Base-by-base conservation (phyloP, 2,888 invertebrate genomes). In the Lingula anatina region DNA sequence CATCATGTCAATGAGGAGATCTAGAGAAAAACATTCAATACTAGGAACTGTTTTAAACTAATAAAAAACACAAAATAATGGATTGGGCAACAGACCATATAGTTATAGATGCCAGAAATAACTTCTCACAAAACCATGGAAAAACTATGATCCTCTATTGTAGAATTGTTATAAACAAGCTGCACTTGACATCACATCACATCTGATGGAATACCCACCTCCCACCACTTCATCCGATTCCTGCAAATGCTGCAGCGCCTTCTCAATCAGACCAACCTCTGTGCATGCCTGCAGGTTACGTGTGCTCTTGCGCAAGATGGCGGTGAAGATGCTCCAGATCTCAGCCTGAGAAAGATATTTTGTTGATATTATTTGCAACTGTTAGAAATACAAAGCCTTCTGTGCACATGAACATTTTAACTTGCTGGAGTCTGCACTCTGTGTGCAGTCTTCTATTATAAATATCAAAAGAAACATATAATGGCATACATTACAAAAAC, bases 241-340 rank as follows among this genome's bases (percentile, higher is more conserved):
- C 58, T 90, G 86, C 70, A 99, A 83, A 75, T 93, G 83, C 75
- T 90, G 87, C 64, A 99, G 85, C 57, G 93, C 91, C 79, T 91
- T 90, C 78, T 93, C 91, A 76, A 97, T 95, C 69, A 99, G 87
- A 51, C 92, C 91, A 59, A 96, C 92, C 79, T 96, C 95, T 55
- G 95, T 94, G 82, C 97, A 97, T 47, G 96, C 96, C 80, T 97
- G 95, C 61, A 94, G 84, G 81, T 97, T 99, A 70, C 96, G 86
- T 56, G 95, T 92, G 78, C 95, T 96, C 81, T 99, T 99, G 76
- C 94, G 85, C 77, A 97, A 83, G 75, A 97, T 95, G 54, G 96
- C 97, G 74, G 95, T 95, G 81, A 99, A 96, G 72, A 97, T 94
- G 79, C 95, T 96, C 96, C 96, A 97, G 80, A 99, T 91, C 82